These are phyloP conservation scores for Poecilia picta DNA, from an alignment of 2,797 vertebrate genomes.

Conservation along the genomic window DNA sequence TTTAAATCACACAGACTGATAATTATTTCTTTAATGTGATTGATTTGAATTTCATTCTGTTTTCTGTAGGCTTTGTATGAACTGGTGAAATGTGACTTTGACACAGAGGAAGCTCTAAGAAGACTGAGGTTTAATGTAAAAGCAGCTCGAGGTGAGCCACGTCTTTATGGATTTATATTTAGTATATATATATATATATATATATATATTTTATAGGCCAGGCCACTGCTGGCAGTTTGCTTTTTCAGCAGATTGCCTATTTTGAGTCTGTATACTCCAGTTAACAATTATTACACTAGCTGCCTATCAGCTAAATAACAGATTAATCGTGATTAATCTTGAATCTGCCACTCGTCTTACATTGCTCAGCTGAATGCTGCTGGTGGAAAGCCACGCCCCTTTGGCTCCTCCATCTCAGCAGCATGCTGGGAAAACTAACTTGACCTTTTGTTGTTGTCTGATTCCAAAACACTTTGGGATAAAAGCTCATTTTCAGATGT, in stretches of 20 bases:
- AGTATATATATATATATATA: neutral
- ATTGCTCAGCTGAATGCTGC: too few species aligned
- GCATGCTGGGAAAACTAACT: neutral
- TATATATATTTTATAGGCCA: too few species aligned
- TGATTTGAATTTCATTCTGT: constrained; percentile 14
- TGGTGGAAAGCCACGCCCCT: neutral
- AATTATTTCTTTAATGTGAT: neutral
- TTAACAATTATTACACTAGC: too few species aligned
- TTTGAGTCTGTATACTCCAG: too few species aligned
- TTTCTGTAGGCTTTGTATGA: constrained; percentile 91
- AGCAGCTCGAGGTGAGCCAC: constrained; percentile 90
- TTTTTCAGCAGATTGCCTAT: too few species aligned
- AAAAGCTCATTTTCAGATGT: neutral
- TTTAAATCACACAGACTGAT: neutral
- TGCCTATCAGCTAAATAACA: too few species aligned
- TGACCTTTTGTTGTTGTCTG: neutral
- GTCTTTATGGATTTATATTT: neutral
- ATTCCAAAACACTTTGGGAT: neutral
- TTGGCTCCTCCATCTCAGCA: neutral
- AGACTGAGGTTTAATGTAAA: constrained; percentile 94
- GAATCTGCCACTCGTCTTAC: neutral
- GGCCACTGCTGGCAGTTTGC: too few species aligned
- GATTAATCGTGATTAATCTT: too few species aligned
- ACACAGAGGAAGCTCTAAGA: constrained; percentile 93
- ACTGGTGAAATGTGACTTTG: constrained; percentile 96